phyloP scores from a whole-genome alignment of 2,113 vertebrate species.

The Ameiurus melas region DNA sequence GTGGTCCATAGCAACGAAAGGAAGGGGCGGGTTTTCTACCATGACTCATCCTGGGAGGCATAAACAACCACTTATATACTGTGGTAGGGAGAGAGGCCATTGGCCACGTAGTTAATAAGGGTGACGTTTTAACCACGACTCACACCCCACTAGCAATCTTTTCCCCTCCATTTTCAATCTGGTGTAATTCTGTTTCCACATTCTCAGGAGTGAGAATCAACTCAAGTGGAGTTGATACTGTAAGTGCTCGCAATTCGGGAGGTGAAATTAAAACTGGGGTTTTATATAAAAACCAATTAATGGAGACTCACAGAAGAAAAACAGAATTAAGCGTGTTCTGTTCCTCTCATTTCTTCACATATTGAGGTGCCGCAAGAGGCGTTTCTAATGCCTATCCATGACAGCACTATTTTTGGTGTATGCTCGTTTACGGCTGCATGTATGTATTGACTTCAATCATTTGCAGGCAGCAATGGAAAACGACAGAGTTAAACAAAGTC shows the following conservation, averaged over 20 bases:
- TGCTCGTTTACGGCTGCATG: neutral
- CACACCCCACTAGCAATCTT: neutral
- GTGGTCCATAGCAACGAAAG: no score
- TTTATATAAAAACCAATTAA: conserved; percentile 33
- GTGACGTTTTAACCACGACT: no score
- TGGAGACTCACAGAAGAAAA: neutral
- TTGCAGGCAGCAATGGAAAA: neutral
- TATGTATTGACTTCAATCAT: neutral
- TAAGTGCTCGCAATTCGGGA: conserved; percentile 14
- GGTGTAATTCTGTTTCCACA: neutral
- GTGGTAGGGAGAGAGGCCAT: no score
- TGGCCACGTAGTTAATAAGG: no score
- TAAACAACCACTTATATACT: no score
- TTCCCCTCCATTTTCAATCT: neutral
- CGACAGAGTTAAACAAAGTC: neutral
- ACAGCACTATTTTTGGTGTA: conserved; percentile 6
- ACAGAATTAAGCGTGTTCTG: neutral
- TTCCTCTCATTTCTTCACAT: neutral
- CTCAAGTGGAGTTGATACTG: conserved; percentile 3
- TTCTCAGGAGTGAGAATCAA: neutral
- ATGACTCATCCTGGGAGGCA: no score
- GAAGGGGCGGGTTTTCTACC: no score
- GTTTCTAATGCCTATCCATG: neutral
- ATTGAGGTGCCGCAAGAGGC: neutral
- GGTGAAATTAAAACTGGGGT: conserved; percentile 24